Evolutionary conservation across 2,113 vertebrate species (phyloP), one percentile per base, ranked within the genome.

Genomic region (Ammodramus savannarum): DNA sequence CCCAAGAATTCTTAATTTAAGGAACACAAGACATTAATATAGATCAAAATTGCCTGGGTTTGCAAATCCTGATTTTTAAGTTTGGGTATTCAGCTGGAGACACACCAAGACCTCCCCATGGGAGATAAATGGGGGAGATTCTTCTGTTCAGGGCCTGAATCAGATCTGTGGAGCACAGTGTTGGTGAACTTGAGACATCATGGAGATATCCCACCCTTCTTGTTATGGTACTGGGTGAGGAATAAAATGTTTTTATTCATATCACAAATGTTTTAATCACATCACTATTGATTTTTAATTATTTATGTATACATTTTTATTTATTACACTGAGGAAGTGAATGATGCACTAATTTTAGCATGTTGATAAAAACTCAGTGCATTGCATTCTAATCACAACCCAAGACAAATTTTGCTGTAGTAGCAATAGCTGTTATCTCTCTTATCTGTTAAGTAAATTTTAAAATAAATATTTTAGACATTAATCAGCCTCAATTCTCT

Each of bases 351-450:
- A 46, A 52, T 96, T 93, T 91, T 41, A 85, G 8, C 9, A 46
- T 10, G 9, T 46, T 58, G 58, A 83, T 87, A 77, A 92, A 87
- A 85, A 48, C 21, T 19, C 3, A 15, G 3, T 34, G 12, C 13
- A 15, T 39, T 65, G 4, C 7, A 61, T 90, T 62, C 82, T 74
- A 51, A 80, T 34, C 63, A 67, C 9, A 61, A 19, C 51, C 39
- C 44, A 54, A 66, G 23, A 54, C 27, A 92, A 13, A 67, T 86
- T 78, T 49, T 71, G 16, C 32, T 62, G 43, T 8, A 49, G 17
- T 25, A 43, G 2, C 11, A 67, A 23, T 5, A 59, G 9, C 29
- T 0, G 0, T 44, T 48, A 16, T 32, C 7, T 46, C 12, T 17
- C 9, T 51, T 43, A 66, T 23, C 15, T 54, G 8, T 62, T 51